Base-by-base conservation (phyloP, 2,888 invertebrate genomes). In the Fragum sueziense region DNA sequence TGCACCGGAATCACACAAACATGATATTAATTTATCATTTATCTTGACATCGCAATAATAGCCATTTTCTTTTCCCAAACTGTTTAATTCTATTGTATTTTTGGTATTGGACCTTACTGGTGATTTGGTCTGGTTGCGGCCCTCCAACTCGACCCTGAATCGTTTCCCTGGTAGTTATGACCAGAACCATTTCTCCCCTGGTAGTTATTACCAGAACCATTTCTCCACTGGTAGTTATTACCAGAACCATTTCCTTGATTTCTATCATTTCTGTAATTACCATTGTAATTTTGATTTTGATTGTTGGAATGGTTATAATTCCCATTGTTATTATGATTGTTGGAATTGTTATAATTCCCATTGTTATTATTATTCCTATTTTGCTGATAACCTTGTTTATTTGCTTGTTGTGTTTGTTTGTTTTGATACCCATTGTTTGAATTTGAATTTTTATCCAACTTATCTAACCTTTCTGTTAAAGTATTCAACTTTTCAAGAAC, bases 1-100 rank as follows among this genome's bases (percentile, higher is more conserved):
- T 51, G 80, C 67, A 11, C 76, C 76, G 22, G 71, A 59, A 68
- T 75, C 79, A 68, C 62, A 59, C 27, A 80, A 62, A 31, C 62
- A 72, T 37, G 76, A 47, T 34, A 75, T 57, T 29, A n/a, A 20
- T 31, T 71, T 47, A 27, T 54, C 31, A 54, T 67, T 79, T 71
- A 71, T 57, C 22, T 27, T 41, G 17, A 54, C 67, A 31, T 25
- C 34, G 57, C 52, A 57, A 47, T 67, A 74, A 59, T 59, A 73
- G 0, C 74, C 78, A 47, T 61, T 54, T 37, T 75, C 59, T 31
- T 22, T 41, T n/a, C 62, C 59, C 17, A 68, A 31, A 7, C 47
- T 79, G 34, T 68, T 73, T 2, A 79, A 7, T 51, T 73, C 29
- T 47, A 57, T 29, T 25, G 29, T 61, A 7, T 59, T 71, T 7